A percentile compares a stretch with the other conserved stretches of the same genome.
These are phyloP conservation scores for Carassius auratus DNA, from an alignment of 2,113 vertebrate species.

Conservation along the genomic window DNA sequence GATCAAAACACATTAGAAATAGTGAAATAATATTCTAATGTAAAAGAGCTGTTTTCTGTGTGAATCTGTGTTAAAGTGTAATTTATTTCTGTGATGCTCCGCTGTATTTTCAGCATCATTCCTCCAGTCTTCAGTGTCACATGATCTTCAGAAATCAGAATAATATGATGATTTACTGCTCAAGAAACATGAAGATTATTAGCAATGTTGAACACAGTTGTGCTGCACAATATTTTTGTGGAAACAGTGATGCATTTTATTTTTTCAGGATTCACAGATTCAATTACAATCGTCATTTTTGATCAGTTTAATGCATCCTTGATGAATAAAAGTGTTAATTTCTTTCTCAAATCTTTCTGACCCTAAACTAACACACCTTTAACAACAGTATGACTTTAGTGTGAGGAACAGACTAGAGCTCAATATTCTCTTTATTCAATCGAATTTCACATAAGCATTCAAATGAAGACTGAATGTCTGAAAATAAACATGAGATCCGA, in stretches of 20 bases:
- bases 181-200: not conserved
- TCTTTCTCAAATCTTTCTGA: not conserved
- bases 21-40: not conserved
- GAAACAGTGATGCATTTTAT: not conserved
- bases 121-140: too few species aligned
- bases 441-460: not conserved
- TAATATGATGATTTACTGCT: not conserved
- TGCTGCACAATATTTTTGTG: not conserved
- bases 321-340: not conserved
- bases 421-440: not conserved
- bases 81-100: too few species aligned
- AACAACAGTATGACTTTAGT: not conserved
- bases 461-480: not conserved
- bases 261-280: not conserved
- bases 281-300: not conserved
- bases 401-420: not conserved
- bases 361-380: not conserved
- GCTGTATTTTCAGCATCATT: too few species aligned
- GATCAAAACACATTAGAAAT: not conserved
- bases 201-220: not conserved
- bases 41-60: not conserved
- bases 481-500: not conserved
- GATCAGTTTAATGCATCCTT: not conserved
- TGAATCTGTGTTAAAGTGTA: too few species aligned
- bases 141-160: not conserved